These are phyloP conservation scores for Alentia gelatinosa DNA, from an alignment of 2,888 invertebrate genomes.

Conservation along the genomic window DNA sequence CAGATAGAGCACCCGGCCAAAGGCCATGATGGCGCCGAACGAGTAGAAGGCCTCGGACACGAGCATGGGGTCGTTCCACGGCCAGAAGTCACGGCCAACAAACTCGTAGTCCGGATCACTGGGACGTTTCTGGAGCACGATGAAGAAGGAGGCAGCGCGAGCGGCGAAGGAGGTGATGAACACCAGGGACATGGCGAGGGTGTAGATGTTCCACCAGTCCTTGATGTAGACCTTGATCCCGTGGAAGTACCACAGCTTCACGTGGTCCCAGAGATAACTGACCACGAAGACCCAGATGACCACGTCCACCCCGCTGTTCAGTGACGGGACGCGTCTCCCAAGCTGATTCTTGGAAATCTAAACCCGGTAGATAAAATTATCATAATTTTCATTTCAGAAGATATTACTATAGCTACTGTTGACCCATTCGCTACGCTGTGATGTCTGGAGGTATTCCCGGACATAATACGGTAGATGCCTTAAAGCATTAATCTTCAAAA, in stretches of 20 bases:
- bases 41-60: conserved; percentile 58
- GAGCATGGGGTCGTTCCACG: conserved; percentile 58
- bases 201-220: conserved; percentile 58
- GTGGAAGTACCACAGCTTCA: not conserved
- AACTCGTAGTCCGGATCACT: not conserved
- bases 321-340: conserved; percentile 27
- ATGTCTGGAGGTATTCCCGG: too few relatives aligned
- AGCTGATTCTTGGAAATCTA: not conserved
- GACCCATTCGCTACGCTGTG: too few relatives aligned
- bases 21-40: conserved; percentile 52
- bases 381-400: too few relatives aligned
- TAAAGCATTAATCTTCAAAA: too few relatives aligned
- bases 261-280: conserved; percentile 50
- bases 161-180: conserved; percentile 57
- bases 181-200: conserved; percentile 16
- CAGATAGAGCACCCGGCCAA: conserved; percentile 54
- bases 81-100: conserved; percentile 33
- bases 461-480: too few relatives aligned
- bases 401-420: too few relatives aligned
- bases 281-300: conserved; percentile 44
- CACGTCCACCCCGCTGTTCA: conserved; percentile 53
- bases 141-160: not conserved
- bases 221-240: conserved; percentile 51
- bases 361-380: too few relatives aligned
- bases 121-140: not conserved